Percentiles rank a stretch among this genome's conserved stretches.
These are phyloP conservation scores for Pegoplata infirma DNA, from an alignment of 2,888 invertebrate species.

Conservation along the genomic window DNA sequence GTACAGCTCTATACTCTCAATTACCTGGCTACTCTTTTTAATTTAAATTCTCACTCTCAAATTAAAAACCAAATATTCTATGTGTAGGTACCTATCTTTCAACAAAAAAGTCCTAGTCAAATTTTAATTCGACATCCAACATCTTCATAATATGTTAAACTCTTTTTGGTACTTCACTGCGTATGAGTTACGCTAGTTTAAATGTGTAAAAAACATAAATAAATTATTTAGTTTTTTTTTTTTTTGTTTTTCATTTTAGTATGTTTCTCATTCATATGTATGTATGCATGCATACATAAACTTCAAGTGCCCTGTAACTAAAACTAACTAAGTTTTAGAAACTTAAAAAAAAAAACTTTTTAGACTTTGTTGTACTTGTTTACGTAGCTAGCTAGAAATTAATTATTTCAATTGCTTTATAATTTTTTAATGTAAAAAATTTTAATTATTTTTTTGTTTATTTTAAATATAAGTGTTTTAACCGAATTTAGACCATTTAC, in stretches of 20 bases:
- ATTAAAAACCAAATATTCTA: too few species aligned
- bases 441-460: neutral
- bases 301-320: neutral
- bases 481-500: too few species aligned
- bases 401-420: neutral
- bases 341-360: neutral
- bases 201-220: neutral
- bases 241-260: too few species aligned
- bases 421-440: neutral
- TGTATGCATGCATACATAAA: neutral
- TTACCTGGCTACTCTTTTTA: conserved; percentile 18
- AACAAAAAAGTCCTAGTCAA: too few species aligned
- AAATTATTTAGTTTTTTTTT: conserved; percentile 1
- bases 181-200: conserved; percentile 39
- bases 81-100: too few species aligned
- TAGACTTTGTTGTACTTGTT: neutral
- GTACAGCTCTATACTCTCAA: conserved; percentile 42
- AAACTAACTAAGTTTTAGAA: too few species aligned
- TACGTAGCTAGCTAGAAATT: neutral
- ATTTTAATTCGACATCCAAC: conserved; percentile 17
- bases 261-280: neutral
- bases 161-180: conserved; percentile 54
- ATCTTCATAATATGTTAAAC: conserved; percentile 51
- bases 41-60: neutral
- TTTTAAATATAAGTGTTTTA: too few species aligned